Percentiles rank a stretch among this genome's conserved stretches.
phyloP scores from a whole-genome alignment of 30 jellyfish, hydroid and myxozoan genomes.

The Aurelia sp. region DNA sequence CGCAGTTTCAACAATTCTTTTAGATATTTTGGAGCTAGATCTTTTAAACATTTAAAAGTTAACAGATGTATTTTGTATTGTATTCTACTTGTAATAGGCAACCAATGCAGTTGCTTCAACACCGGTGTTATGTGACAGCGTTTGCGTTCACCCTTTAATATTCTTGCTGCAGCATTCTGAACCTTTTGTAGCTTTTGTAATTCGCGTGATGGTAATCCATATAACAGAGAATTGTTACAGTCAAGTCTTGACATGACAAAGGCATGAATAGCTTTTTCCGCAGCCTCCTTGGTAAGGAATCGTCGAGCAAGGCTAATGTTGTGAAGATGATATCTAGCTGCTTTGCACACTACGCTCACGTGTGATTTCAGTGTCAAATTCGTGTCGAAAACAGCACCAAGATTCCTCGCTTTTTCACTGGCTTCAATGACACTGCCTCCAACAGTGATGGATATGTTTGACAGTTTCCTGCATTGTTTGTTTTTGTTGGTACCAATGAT shows the following conservation, averaged over 20 bases:
- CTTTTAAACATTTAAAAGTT: no score
- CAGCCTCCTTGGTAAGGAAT: conserved; percentile 56
- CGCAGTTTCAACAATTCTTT: no score
- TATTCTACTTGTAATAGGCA: conserved; percentile 40
- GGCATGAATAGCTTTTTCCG: conserved; percentile 52
- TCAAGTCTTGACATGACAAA: neutral
- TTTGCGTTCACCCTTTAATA: conserved; percentile 35
- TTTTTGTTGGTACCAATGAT: conserved; percentile 34
- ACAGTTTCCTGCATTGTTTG: conserved; percentile 49
- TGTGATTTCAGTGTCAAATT: conserved; percentile 54
- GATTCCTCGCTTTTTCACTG: conserved; percentile 57
- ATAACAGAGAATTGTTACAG: conserved; percentile 25
- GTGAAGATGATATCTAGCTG: conserved; percentile 71
- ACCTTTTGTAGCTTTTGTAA: conserved; percentile 24
- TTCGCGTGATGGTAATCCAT: conserved; percentile 41
- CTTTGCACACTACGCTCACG: conserved; percentile 54
- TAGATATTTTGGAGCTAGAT: no score
- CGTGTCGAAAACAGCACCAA: conserved; percentile 46
- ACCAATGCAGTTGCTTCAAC: conserved; percentile 57
- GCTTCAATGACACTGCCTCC: conserved; percentile 62
- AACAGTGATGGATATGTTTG: conserved; percentile 31
- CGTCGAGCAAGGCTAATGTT: conserved; percentile 54
- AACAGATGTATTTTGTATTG: no score
- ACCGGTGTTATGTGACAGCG: conserved; percentile 65
- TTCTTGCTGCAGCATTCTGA: conserved; percentile 33